phyloP scores from a whole-genome alignment of 1,140 invertebrate genomes.

The Saccostrea cuccullata region DNA sequence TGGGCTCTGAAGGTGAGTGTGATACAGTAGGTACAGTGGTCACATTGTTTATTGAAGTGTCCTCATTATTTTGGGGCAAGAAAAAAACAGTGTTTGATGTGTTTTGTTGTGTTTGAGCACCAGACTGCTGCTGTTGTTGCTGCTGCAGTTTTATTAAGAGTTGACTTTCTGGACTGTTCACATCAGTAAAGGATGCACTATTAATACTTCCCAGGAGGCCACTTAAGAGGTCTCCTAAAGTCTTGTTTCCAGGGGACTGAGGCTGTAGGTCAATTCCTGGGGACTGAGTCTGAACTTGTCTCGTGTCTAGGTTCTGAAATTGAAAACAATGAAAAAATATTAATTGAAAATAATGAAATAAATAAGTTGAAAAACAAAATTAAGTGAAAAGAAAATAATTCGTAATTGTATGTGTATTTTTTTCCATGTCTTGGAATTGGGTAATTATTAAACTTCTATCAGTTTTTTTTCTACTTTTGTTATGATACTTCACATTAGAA shows the following conservation, averaged over 20 bases:
- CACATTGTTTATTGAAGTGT: not conserved
- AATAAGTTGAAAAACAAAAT: no score
- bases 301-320: not conserved
- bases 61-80: conserved; percentile 28
- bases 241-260: not conserved
- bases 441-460: not conserved
- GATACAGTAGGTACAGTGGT: not conserved
- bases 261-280: not conserved
- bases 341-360: no score
- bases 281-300: not conserved
- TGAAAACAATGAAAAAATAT: no score
- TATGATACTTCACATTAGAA: not conserved
- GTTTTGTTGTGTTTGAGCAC: conserved; percentile 20
- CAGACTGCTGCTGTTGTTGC: not conserved
- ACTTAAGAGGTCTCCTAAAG: conserved; percentile 18
- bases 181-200: not conserved
- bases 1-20: not conserved
- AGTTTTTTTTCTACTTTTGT: no score
- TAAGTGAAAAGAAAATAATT: no score
- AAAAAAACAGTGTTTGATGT: conserved; percentile 8
- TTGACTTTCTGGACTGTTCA: conserved; percentile 24
- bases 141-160: conserved; percentile 14
- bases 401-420: no score
- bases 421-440: not conserved
- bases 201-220: conserved; percentile 3